Base-by-base conservation (phyloP, 2,888 invertebrate genomes). In the Saturnia pavonia region DNA sequence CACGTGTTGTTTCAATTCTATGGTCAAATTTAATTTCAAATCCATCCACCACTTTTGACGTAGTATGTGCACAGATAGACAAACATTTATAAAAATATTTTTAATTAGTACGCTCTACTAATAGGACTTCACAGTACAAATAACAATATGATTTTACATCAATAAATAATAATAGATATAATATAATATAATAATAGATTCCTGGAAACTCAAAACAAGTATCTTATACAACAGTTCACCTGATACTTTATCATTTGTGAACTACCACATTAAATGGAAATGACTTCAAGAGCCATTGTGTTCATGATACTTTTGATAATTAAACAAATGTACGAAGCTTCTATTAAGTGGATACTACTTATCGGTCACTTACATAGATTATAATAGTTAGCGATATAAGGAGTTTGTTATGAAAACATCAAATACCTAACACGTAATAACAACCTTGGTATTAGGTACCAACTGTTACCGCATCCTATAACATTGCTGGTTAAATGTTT, bases 371-470 rank as follows among this genome's bases (percentile, higher is more conserved):
- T 67, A 40, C 69, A 54, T 54, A 66, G 40, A 22, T 66, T 40
- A 40, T 54, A 54, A 70, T 67, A 54, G 19, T 57, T 40, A 54
- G 48, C 42, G 34, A 60, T 51, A 11, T 67, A 70, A 16, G 14
- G 67, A 67, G 68, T 45, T 70, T 70, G 60, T 71, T 71, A 71
- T 68, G 68, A 65, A 71, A 71, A 71, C 68, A 68, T 68, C 51
- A 68, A 42, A 42, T 54, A 25, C 67, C 66, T 40, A 48, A 19
- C 60, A 34, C 19, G 66, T 67, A 67, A 65, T 54, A 51, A 40
- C 65, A 40, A 19, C 51, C 34, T 51, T 67, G 25, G 16, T 40
- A 40, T 1, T 42, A 40, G 22, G 4, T 42, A 65, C 27, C 60
- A 9, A 45, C 22, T 54, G 22, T 22, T 9, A 8, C 19, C 22